These are phyloP conservation scores for Ptilonorhynchus violaceus DNA, from an alignment of 2,113 vertebrate genomes.

Conservation along the genomic window DNA sequence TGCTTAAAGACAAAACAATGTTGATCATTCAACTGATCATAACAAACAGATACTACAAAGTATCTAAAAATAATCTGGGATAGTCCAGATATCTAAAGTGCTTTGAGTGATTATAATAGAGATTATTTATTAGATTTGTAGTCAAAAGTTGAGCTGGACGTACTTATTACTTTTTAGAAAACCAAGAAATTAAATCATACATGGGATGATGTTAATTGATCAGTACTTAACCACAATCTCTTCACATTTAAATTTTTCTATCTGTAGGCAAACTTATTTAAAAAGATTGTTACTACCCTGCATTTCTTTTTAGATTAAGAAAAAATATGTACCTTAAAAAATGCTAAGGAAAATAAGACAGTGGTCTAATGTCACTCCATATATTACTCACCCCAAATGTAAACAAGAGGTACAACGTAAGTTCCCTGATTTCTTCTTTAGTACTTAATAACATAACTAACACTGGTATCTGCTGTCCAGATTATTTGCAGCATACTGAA, in stretches of 20 bases:
- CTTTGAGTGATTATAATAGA: slow-evolving; percentile 82
- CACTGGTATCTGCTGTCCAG: slow-evolving; percentile 31
- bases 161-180: background rate
- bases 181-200: background rate
- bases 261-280: slow-evolving; percentile 31
- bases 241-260: slow-evolving; percentile 27
- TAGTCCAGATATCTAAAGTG: slow-evolving; percentile 98
- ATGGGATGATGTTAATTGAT: slow-evolving; percentile 2
- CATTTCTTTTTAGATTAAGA: slow-evolving; percentile 42
- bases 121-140: slow-evolving; percentile 45
- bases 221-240: slow-evolving; percentile 1
- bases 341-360: slow-evolving; percentile 12
- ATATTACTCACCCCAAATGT: slow-evolving; percentile 63
- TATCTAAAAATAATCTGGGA: slow-evolving; percentile 92
- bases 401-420: slow-evolving; percentile 66
- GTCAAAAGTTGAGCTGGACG: slow-evolving; percentile 28
- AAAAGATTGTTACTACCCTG: slow-evolving; percentile 24
- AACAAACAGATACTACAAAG: slow-evolving; percentile 86
- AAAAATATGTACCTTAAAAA: slow-evolving; percentile 58
- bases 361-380: slow-evolving; percentile 54
- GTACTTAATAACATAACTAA: slow-evolving; percentile 31
- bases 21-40: slow-evolving; percentile 99
- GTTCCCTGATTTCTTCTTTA: slow-evolving; percentile 67
- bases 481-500: slow-evolving; percentile 31
- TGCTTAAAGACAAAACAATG: slow-evolving; percentile 74